Evolutionary conservation across 2,888 invertebrate species (phyloP).

Genomic region (Lypha dubia): DNA sequence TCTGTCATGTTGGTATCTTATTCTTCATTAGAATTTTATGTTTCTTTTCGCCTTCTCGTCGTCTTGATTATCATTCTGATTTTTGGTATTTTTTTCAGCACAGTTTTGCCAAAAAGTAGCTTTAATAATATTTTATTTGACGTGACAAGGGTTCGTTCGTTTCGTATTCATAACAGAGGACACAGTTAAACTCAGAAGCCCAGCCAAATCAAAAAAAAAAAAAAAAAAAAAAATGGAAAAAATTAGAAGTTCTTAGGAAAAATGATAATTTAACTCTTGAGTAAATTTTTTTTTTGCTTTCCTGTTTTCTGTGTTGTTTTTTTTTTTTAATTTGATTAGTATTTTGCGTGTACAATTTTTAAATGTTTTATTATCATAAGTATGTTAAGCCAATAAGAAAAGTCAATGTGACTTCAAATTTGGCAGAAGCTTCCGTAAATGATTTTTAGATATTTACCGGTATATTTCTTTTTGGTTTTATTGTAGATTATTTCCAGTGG

Average conservation of each 20-base stretch:
- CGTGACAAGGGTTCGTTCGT: constrained; percentile 47
- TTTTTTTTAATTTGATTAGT: constrained; percentile 1
- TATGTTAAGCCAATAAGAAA: background rate
- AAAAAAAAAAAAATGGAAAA: background rate
- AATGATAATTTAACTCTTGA: constrained; percentile 60
- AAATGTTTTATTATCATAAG: background rate
- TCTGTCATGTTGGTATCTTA: background rate
- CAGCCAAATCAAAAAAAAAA: background rate
- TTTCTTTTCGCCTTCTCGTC: constrained; percentile 8
- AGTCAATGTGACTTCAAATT: background rate
- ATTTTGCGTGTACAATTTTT: background rate
- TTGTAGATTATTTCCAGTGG: too few relatives aligned
- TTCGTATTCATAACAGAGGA: background rate
- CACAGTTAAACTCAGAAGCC: background rate
- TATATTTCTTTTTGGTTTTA: too few relatives aligned
- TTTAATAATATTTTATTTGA: constrained; percentile 9
- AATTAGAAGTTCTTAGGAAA: constrained; percentile 49
- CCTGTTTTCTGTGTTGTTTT: background rate
- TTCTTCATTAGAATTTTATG: background rate
- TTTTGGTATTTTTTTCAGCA: constrained; percentile 13
- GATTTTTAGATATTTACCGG: too few relatives aligned
- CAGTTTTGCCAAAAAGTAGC: background rate
- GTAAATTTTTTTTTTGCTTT: constrained; percentile 10
- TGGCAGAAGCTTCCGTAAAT: too few relatives aligned
- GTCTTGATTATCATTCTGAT: constrained; percentile 20